Conservation (phyloP, 2,113 vertebrate genomes). For the Aegotheles bennettii region DNA sequence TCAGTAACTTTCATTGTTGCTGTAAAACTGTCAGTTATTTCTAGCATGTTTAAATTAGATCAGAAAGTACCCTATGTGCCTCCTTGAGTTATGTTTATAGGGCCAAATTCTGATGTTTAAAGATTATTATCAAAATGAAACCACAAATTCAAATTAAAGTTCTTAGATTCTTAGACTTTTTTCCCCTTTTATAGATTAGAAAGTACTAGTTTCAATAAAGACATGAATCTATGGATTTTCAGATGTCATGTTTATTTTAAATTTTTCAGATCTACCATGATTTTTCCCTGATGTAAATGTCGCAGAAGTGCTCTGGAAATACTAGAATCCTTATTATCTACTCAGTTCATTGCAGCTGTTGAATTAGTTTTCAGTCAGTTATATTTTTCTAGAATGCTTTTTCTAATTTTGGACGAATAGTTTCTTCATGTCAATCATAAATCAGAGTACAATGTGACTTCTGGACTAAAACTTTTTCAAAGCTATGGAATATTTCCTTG, state of each 20-base stretch:
- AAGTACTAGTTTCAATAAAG: neutral
- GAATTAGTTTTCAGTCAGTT: neutral
- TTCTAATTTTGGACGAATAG: neutral
- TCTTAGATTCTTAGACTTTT: neutral
- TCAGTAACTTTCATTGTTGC: neutral
- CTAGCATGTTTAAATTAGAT: neutral
- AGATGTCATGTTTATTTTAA: neutral
- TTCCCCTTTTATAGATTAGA: neutral
- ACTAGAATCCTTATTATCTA: neutral
- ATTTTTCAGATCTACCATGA: neutral
- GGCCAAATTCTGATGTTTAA: neutral
- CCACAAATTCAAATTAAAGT: neutral
- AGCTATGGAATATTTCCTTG: neutral
- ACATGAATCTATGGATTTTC: neutral
- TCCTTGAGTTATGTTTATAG: neutral
- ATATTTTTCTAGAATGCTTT: neutral
- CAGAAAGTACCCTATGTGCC: neutral
- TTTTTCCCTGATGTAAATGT: neutral
- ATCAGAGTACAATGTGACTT: neutral
- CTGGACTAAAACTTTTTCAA: neutral
- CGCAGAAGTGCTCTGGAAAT: neutral
- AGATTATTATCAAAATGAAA: neutral
- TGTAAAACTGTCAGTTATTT: neutral
- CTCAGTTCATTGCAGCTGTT: neutral
- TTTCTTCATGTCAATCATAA: neutral